Percentiles rank a stretch among this genome's conserved stretches.
phyloP scores from a whole-genome alignment of 2,797 vertebrate genomes.

The Pyrocephalus nanus region DNA sequence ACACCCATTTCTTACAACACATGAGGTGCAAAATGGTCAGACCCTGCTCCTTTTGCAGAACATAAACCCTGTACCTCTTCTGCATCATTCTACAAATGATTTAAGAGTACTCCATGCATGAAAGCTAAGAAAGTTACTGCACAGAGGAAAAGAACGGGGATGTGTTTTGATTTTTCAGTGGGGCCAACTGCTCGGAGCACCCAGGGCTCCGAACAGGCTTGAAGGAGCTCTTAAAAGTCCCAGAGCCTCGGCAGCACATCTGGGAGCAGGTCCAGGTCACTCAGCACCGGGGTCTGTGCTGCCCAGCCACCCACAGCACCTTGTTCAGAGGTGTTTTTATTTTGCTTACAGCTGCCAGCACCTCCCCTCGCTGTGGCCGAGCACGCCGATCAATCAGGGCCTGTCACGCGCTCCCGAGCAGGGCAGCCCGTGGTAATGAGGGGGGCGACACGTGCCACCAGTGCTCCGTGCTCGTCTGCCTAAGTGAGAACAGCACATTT shows the following conservation, averaged over 20 bases:
- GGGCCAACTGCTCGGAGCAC: background rate
- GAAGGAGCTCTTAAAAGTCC: background rate
- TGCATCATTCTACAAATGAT: background rate
- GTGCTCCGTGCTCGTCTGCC: conserved; percentile 23
- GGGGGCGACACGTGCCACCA: conserved; percentile 60
- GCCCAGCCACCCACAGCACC: background rate
- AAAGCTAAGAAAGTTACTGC: background rate
- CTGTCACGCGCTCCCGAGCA: background rate
- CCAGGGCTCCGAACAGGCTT: background rate
- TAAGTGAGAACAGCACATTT: conserved; percentile 64
- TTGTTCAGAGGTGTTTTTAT: background rate
- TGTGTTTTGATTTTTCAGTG: background rate
- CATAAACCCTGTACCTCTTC: background rate
- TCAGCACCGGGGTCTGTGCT: background rate
- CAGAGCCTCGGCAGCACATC: background rate
- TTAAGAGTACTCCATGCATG: background rate
- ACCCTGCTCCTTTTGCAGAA: background rate
- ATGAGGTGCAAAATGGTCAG: background rate
- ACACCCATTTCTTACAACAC: background rate
- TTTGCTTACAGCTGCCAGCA: conserved; percentile 37
- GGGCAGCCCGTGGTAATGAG: conserved; percentile 22
- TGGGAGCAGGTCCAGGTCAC: background rate
- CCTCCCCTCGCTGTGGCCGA: conserved; percentile 1
- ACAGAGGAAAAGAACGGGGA: background rate
- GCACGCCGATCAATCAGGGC: background rate